Evolutionary conservation across 2,113 vertebrate genomes (phyloP).

Genomic region (Bubo bubo): DNA sequence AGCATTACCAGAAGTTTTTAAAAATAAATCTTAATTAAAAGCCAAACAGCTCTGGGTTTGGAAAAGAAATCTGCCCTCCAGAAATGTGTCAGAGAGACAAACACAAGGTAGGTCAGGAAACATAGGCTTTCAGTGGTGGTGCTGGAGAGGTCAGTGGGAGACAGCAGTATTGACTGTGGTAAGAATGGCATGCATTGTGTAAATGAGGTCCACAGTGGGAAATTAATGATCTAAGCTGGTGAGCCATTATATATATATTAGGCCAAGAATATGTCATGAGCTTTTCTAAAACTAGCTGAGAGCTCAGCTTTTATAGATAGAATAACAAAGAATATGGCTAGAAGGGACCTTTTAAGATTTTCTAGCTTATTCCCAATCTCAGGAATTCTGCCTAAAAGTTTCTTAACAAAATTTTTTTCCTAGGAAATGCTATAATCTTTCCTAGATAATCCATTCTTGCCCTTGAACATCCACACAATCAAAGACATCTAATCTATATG

Average conservation of each 20-base stretch:
- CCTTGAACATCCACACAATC: background rate
- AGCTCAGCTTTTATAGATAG: background rate
- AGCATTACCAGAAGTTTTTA: background rate
- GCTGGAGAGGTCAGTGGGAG: background rate
- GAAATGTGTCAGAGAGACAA: background rate
- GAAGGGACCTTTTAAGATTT: background rate
- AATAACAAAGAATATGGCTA: background rate
- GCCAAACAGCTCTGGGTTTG: background rate
- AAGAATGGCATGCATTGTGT: background rate
- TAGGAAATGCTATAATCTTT: background rate
- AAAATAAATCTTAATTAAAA: background rate
- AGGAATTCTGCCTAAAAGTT: background rate
- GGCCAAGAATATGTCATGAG: background rate
- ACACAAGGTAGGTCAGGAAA: background rate
- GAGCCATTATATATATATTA: background rate
- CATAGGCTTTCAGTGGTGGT: fast-evolving
- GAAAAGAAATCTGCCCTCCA: background rate
- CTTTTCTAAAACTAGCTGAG: background rate
- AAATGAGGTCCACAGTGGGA: background rate
- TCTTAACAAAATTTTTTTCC: background rate
- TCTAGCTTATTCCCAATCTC: background rate
- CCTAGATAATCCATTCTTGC: background rate
- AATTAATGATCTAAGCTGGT: background rate
- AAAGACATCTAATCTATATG: background rate
- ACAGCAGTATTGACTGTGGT: background rate